phyloP scores from a whole-genome alignment of 2,113 vertebrate species.

The Aldabrachelys gigantea region DNA sequence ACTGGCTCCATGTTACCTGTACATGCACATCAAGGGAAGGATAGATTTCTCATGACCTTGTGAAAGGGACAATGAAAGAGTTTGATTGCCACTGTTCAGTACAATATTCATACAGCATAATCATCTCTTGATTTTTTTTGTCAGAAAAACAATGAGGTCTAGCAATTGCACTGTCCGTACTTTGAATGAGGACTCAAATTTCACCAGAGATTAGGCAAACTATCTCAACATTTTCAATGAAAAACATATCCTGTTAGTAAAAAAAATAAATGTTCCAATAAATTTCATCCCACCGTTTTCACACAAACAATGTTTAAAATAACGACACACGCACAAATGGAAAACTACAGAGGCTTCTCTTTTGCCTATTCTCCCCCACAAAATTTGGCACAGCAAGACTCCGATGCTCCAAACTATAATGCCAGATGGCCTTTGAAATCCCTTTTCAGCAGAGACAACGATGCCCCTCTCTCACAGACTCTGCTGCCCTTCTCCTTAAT shows the following conservation, averaged over 20 bases:
- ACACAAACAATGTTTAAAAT: neutral
- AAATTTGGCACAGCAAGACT: neutral
- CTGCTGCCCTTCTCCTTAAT: conserved; percentile 29
- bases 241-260: neutral
- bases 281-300: accelerated
- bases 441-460: conserved; percentile 31
- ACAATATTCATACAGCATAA: neutral
- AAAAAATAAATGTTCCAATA: neutral
- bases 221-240: accelerated
- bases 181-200: neutral
- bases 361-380: neutral
- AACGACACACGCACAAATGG: neutral
- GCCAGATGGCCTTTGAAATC: conserved; percentile 6
- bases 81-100: too few relatives aligned
- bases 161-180: neutral
- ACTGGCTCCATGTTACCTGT: neutral
- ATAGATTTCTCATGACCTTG: neutral
- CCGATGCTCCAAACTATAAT: neutral
- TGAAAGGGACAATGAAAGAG: neutral
- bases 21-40: neutral
- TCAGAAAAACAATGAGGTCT: neutral
- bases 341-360: conserved; percentile 23
- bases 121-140: neutral
- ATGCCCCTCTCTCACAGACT: neutral
- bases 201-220: neutral